Base-by-base conservation (phyloP, 1,140 invertebrate species). In the Orchesella cincta region DNA sequence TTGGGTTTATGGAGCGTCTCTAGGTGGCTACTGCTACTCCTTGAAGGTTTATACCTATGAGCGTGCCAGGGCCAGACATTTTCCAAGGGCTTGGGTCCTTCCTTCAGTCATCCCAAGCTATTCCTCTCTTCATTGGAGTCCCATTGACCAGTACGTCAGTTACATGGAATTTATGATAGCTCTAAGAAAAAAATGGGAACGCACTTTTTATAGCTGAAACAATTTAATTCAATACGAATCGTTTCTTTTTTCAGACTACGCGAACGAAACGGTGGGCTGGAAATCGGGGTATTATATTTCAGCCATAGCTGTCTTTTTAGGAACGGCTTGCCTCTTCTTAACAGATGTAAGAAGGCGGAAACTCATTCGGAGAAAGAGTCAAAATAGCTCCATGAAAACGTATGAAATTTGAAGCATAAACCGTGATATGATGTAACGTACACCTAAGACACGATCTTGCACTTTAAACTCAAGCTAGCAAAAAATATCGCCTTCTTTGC, bases 41-140 rank as follows among this genome's bases (percentile, higher is more conserved):
- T 86, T 95, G 33, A 95, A 95, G 85, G 93, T 95, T 90, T 94
- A 94, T 85, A 93, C 92, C 0, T 94, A 94, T 83, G 93, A 95
- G 84, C 88, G 92, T 80, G 93, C 95, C 12, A 86, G 93, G 51
- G 93, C 93, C 0, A 88, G 93, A 76, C 93, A 95, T 84, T 95
- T 95, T 85, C 92, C 93, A 0, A 88, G 93, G 75, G 93, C 93
- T 0, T 96, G 94, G 94, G n/a, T 92, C 93, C 67, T 95, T 93
- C 84, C 91, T 95, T n/a, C 93, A 94, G 84, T 94, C 91, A 82
- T 93, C 92, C 1, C 93, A 95, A 84, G 92, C 92, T 0, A 90
- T 95, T 82, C 93, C 93, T 14, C 91, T 94, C n/a, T 90, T 93
- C 1, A 89, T 94, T 64, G 94, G 94, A 36, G 92, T 95, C 29